Percentiles rank a stretch among this genome's conserved stretches.
These are phyloP conservation scores for Drosophila lutescens DNA, from an alignment of 2,888 invertebrate species.

Conservation along the genomic window DNA sequence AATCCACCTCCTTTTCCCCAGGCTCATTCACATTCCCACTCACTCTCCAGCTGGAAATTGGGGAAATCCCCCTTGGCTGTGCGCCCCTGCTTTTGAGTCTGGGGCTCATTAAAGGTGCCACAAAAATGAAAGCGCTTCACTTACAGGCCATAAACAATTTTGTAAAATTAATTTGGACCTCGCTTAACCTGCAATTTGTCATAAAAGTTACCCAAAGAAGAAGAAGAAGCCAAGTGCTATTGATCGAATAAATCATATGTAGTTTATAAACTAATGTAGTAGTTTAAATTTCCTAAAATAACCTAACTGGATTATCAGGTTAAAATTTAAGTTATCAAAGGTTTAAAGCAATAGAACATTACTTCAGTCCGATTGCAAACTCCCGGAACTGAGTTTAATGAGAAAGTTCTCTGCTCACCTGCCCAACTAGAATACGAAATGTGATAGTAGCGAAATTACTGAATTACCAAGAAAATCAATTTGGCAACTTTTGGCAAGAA, in stretches of 20 bases:
- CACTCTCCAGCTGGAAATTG: neutral
- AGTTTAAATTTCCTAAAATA: too few species aligned
- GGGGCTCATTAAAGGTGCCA: conserved; percentile 31
- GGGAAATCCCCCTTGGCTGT: conserved; percentile 10
- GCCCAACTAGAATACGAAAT: neutral
- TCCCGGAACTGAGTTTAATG: conserved; percentile 13
- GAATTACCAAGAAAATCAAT: conserved; percentile 30
- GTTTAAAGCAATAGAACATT: neutral
- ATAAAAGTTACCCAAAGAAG: neutral
- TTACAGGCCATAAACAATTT: conserved; percentile 15
- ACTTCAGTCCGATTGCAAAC: neutral
- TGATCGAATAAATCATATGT: neutral
- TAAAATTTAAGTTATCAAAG: too few species aligned
- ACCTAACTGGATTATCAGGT: too few species aligned
- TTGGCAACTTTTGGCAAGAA: conserved; percentile 30
- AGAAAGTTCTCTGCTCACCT: conserved; percentile 7
- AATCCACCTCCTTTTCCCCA: conserved; percentile 1
- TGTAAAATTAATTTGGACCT: conserved; percentile 16
- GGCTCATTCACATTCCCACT: conserved; percentile 1
- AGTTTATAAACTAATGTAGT: neutral
- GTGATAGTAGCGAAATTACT: neutral
- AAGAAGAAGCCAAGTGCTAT: neutral
- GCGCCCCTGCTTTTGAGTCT: conserved; percentile 9
- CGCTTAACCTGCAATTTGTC: conserved; percentile 10
- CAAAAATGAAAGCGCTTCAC: conserved; percentile 27